Conservation (phyloP, 2,888 invertebrate species). For the Zele albiditarsus region DNA sequence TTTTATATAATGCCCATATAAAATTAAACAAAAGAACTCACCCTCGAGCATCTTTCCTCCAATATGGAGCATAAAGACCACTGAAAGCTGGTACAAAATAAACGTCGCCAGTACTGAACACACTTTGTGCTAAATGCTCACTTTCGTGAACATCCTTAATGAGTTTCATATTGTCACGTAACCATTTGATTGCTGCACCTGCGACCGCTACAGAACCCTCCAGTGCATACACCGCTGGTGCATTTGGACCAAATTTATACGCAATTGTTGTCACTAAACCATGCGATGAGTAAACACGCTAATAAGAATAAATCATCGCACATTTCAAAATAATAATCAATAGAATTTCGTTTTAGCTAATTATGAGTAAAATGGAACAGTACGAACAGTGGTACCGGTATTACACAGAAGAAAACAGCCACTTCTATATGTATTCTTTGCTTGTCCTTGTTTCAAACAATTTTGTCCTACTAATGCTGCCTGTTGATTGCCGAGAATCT, state of each 20-base stretch:
- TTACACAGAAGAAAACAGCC: constrained; percentile 97
- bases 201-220: constrained; percentile 97
- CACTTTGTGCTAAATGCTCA: constrained; percentile 83
- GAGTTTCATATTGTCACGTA: constrained; percentile 92
- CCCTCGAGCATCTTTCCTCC: constrained; percentile 97
- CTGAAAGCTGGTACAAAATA: constrained; percentile 99
- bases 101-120: constrained; percentile 93
- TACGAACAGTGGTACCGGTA: constrained; percentile 83
- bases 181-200: constrained; percentile 94
- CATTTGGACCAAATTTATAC: constrained; percentile 88
- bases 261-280: constrained; percentile 94
- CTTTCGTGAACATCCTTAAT: constrained; percentile 82
- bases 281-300: constrained; percentile 89
- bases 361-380: neutral
- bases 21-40: constrained; percentile 57
- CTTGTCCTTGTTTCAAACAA: constrained; percentile 89
- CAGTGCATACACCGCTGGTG: constrained; percentile 91
- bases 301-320: constrained; percentile 51
- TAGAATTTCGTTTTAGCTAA: too few relatives aligned
- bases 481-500: constrained; percentile 97
- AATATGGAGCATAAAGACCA: constrained; percentile 97
- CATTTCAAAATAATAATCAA: neutral
- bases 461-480: constrained; percentile 93
- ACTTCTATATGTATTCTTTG: constrained; percentile 95
- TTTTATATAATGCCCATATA: neutral